Conservation (phyloP, 2,888 invertebrate species). For the Pterobdella sp. region DNA sequence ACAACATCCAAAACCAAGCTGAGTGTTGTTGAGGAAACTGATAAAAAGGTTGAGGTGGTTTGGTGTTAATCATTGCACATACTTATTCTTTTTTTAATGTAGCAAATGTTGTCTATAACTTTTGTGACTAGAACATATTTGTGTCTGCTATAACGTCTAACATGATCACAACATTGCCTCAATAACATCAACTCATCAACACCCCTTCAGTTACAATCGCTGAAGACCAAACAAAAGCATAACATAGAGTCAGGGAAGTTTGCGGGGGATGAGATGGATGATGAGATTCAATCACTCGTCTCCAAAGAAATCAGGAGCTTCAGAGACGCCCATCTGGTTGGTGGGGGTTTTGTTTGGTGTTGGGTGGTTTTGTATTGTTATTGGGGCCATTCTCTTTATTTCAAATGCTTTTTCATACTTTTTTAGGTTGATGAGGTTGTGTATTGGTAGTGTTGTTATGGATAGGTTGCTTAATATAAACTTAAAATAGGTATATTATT, state of each 20-base stretch:
- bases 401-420: background rate
- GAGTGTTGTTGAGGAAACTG: slow-evolving; percentile 1
- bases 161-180: background rate
- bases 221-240: background rate
- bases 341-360: background rate
- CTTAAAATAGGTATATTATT: too few species aligned
- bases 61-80: background rate
- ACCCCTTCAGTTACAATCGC: background rate
- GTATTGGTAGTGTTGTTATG: background rate
- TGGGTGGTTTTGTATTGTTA: background rate
- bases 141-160: background rate
- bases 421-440: background rate
- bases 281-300: slow-evolving; percentile 89
- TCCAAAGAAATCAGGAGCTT: slow-evolving; percentile 95
- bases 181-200: background rate
- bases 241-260: background rate
- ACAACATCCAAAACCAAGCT: slow-evolving; percentile 19
- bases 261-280: slow-evolving; percentile 70
- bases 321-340: slow-evolving; percentile 90
- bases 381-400: background rate
- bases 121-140: background rate
- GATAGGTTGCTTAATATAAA: background rate
- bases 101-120: background rate
- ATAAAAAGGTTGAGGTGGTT: background rate
- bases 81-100: too few species aligned